Conservation (phyloP, 1,140 invertebrate genomes). For the Hestina assimilis region DNA sequence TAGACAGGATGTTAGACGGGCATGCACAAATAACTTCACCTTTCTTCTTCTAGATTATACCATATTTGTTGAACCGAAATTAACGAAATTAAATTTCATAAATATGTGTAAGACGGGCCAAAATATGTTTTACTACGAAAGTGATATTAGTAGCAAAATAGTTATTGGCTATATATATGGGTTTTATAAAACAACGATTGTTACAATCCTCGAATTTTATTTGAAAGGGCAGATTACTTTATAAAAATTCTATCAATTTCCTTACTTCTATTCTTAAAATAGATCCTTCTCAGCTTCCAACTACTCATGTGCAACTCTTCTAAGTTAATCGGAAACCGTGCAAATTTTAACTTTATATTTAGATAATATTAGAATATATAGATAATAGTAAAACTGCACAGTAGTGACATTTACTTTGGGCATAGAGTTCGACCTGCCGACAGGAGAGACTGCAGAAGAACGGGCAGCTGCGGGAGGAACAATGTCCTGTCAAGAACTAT, state of each 20-base stretch:
- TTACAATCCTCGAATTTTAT: neutral
- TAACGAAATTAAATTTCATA: neutral
- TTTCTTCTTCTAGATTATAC: slow-evolving; percentile 39
- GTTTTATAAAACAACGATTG: too few relatives aligned
- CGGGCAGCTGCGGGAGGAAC: slow-evolving; percentile 73
- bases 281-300: neutral
- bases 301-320: neutral
- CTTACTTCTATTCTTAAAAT: neutral
- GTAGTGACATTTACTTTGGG: slow-evolving; percentile 56
- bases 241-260: neutral
- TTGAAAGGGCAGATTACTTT: neutral
- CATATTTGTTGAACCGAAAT: neutral
- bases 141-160: too few relatives aligned
- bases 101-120: neutral
- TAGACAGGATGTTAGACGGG: slow-evolving; percentile 69
- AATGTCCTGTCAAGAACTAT: slow-evolving; percentile 94
- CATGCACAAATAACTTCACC: slow-evolving; percentile 58
- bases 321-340: neutral
- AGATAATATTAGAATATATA: too few relatives aligned
- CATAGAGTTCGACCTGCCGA: slow-evolving; percentile 73
- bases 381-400: slow-evolving; percentile 18
- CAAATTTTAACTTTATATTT: neutral
- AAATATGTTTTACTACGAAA: too few relatives aligned
- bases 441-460: slow-evolving; percentile 63
- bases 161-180: too few relatives aligned